Base-by-base conservation (phyloP, 2,113 vertebrate genomes). In the Notothenia rossii region DNA sequence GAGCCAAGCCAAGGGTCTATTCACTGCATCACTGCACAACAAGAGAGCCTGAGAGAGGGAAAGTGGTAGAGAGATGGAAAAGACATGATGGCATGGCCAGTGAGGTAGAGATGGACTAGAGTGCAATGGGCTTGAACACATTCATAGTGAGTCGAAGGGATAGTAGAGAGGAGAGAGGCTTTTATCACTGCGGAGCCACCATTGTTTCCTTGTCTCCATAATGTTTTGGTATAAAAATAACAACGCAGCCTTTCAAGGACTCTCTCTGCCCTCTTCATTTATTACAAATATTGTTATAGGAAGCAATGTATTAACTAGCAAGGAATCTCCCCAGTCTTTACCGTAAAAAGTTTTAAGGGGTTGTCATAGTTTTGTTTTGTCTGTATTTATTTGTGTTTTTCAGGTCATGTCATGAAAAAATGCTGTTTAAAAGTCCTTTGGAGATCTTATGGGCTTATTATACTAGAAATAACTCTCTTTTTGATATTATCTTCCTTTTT, bases 21-120 rank as follows among this genome's bases (percentile, higher is more conserved):
- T 92, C 88, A 86, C 81, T 3, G 86, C 89, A 92, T 90, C 88
- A 66, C 59, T 86, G 80, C 86, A 92, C 90, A 88, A 86, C 74
- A 67, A 91, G 88, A 89, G 78, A 85, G 70, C 20, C 66, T 56
- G 77, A 69, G 64, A 79, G 75, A 71, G 78, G 50, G 64, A 68
- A 76, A 70, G 84, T 77, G 82, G 72, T 58, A 79, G 84, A 88
- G 85, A 85, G 79, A 91, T 77, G 82, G 71, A 71, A 79, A 71
- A 87, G 82, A 81, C 77, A 81, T 74, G 54, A 22, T 61, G 65
- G 72, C 54, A 83, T 13, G 58, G 62, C 17, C 73, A 3, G 62
- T 70, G 86, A 88, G 62, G 83, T 15, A 75, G 84, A 84, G 82
- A 89, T 85, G 81, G 77, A 85, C 82, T 72, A 53, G 67, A 80